Conservation (phyloP, 2,888 invertebrate species). For the Drosophila sordidapex region DNA sequence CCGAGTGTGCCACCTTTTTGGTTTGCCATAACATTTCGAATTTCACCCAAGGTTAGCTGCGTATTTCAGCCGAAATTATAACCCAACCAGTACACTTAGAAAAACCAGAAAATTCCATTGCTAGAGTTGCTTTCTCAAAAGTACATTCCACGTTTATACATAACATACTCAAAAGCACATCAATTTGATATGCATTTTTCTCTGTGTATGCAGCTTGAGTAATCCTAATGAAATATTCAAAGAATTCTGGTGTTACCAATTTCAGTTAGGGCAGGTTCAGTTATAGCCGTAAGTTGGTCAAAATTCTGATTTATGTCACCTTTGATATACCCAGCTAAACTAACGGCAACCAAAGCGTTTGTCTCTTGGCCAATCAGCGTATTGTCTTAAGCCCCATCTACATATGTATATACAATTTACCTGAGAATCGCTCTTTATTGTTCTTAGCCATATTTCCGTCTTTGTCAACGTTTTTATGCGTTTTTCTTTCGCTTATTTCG, state of each 20-base stretch:
- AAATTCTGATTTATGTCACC: not conserved
- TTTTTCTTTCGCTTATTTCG: not conserved
- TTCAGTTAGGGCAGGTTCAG: slow-evolving; percentile 35
- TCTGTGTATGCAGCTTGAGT: not conserved
- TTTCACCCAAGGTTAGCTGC: slow-evolving; percentile 47
- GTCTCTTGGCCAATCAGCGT: slow-evolving; percentile 7
- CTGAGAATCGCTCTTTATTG: not conserved
- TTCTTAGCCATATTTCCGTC: not conserved
- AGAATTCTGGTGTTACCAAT: not conserved
- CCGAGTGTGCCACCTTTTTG: slow-evolving; percentile 27
- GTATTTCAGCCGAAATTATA: not conserved
- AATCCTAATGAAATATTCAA: not conserved
- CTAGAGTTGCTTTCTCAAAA: not conserved
- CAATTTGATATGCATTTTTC: not conserved
- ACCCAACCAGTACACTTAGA: not conserved
- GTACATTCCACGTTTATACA: not conserved
- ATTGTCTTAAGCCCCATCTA: slow-evolving; percentile 5
- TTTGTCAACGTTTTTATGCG: slow-evolving; percentile 8
- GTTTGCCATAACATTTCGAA: slow-evolving; percentile 30
- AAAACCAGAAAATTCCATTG: not conserved
- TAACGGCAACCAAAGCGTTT: not conserved
- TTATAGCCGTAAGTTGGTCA: slow-evolving; percentile 1
- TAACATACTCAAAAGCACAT: not conserved
- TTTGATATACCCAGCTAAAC: slow-evolving; percentile 3
- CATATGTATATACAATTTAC: not conserved